A percentile compares a stretch with the other conserved stretches of the same genome.
Conservation (phyloP, 2,888 invertebrate species). For the Rhaphigaster nebulosa region DNA sequence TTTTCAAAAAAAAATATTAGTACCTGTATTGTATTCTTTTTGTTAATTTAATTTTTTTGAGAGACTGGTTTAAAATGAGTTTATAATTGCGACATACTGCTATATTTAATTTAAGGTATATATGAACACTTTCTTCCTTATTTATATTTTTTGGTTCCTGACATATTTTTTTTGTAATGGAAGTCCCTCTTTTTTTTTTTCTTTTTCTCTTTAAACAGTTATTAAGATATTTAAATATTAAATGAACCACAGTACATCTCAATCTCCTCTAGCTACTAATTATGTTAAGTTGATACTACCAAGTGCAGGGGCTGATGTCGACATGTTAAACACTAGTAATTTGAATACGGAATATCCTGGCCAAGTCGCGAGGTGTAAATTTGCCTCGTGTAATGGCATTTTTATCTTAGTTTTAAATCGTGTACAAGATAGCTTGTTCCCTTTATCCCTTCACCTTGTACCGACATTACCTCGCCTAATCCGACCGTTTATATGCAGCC, state of each 20-base stretch:
- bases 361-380: background rate
- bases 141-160: no score
- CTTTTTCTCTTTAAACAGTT: background rate
- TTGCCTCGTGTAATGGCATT: background rate
- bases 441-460: background rate
- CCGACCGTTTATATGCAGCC: background rate
- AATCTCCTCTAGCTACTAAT: background rate
- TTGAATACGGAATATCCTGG: background rate
- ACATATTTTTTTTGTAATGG: background rate
- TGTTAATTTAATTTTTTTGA: no score
- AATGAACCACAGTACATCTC: background rate
- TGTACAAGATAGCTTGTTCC: background rate
- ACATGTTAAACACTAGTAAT: background rate
- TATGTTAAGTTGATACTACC: background rate
- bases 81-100: no score
- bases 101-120: no score
- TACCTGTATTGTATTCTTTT: no score
- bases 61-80: no score
- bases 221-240: background rate
- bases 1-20: no score
- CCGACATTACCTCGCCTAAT: background rate
- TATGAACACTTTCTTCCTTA: no score
- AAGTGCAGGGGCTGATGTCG: background rate
- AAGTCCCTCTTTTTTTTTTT: background rate
- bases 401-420: conserved; percentile 7